Percentiles rank a stretch among this genome's conserved stretches.
Conservation (phyloP, 2,888 invertebrate genomes). For the Petrolisthes cinctipes region DNA sequence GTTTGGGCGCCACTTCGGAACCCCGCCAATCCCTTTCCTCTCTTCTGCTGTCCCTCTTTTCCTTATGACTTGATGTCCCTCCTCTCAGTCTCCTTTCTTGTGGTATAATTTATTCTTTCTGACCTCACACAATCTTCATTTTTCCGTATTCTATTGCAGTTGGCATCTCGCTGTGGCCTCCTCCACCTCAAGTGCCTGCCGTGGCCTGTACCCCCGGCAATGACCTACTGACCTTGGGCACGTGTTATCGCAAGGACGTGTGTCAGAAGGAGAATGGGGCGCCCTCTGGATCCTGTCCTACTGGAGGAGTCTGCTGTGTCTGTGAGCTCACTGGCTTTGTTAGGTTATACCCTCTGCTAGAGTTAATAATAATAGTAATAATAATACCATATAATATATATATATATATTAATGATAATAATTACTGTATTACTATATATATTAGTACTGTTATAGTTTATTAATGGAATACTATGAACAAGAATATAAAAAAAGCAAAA, state of each 20-base stretch:
- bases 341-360: neutral
- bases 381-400: neutral
- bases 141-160: constrained; percentile 15
- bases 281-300: constrained; percentile 35
- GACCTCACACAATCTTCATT: neutral
- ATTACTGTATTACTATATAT: no score
- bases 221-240: constrained; percentile 35
- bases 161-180: constrained; percentile 45
- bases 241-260: constrained; percentile 25
- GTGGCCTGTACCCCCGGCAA: constrained; percentile 35
- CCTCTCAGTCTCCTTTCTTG: neutral
- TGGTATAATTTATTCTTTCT: neutral
- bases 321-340: constrained; percentile 19
- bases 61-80: neutral
- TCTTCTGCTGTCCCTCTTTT: neutral
- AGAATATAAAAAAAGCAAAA: no score
- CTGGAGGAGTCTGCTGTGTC: constrained; percentile 51
- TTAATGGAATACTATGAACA: no score
- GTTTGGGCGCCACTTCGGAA: neutral
- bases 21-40: neutral
- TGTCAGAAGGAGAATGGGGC: constrained; percentile 29
- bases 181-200: neutral
- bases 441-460: no score
- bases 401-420: neutral
- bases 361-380: neutral